Evolutionary conservation across 1,140 invertebrate species (phyloP).

Genomic region (Pomacea maculata): DNA sequence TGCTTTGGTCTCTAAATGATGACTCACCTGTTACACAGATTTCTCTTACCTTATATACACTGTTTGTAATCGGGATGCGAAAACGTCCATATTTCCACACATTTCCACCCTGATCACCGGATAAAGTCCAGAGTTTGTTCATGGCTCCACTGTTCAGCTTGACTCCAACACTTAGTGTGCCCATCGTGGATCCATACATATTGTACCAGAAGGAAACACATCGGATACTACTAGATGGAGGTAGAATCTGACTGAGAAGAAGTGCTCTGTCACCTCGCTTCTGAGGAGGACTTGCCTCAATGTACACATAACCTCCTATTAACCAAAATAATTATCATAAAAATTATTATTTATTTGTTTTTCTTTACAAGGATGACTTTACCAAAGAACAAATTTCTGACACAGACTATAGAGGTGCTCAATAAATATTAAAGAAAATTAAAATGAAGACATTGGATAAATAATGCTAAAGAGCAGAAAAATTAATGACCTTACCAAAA

Average conservation of each 20-base stretch:
- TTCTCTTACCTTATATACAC: slow-evolving; percentile 21
- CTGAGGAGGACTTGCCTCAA: slow-evolving; percentile 73
- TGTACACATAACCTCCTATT: slow-evolving; percentile 70
- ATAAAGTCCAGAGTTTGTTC: slow-evolving; percentile 39
- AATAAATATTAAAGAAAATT: too few species aligned
- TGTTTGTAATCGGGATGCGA: slow-evolving; percentile 44
- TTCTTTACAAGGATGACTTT: too few species aligned
- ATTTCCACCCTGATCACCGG: slow-evolving; percentile 40
- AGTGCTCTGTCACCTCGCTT: slow-evolving; percentile 45
- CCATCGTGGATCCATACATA: slow-evolving; percentile 54
- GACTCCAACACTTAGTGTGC: slow-evolving; percentile 47
- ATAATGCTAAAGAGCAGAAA: too few species aligned
- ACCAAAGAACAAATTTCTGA: too few species aligned
- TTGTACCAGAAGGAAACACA: slow-evolving; percentile 55
- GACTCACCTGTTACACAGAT: too few species aligned
- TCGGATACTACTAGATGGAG: slow-evolving; percentile 21
- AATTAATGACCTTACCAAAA: too few species aligned
- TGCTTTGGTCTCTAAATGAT: too few species aligned
- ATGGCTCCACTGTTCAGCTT: slow-evolving; percentile 20
- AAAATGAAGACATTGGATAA: too few species aligned
- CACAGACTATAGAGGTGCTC: too few species aligned
- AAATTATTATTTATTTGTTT: too few species aligned
- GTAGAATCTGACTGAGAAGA: slow-evolving; percentile 37
- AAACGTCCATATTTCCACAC: slow-evolving; percentile 40
- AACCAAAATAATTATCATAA: neutral